These are phyloP conservation scores for Schrankia costaestrigalis DNA, from an alignment of 2,888 invertebrate species.

Conservation along the genomic window DNA sequence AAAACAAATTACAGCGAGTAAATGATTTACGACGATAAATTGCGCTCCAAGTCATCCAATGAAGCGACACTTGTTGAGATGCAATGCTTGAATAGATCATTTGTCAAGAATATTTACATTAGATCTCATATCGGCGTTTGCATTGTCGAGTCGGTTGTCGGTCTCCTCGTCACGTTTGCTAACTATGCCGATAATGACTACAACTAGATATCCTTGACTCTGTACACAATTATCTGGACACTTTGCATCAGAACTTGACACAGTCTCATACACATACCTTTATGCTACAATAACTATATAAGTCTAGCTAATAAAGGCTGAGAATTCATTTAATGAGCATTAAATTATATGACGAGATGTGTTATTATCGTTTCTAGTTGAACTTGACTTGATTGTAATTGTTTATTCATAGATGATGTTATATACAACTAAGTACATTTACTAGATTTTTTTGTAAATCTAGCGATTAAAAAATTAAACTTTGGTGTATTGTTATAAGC, in stretches of 20 bases:
- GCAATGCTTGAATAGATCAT: conserved; percentile 15
- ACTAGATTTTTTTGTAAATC: too few relatives aligned
- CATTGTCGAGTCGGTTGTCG: conserved; percentile 24
- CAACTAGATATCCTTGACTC: conserved; percentile 73
- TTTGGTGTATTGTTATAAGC: too few relatives aligned
- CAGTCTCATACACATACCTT: conserved; percentile 35
- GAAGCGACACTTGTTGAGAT: conserved; percentile 3
- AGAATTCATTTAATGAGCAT: conserved; percentile 62
- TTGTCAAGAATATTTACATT: conserved; percentile 16
- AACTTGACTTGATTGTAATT: conserved; percentile 59
- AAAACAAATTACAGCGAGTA: conserved; percentile 8
- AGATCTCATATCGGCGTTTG: conserved; percentile 22
- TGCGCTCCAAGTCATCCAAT: conserved; percentile 8
- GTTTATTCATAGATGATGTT: conserved; percentile 27
- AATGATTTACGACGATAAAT: conserved; percentile 16
- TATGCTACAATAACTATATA: conserved; percentile 34
- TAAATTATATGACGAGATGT: conserved; percentile 56
- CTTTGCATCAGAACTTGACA: conserved; percentile 69
- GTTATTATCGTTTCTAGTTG: conserved; percentile 61
- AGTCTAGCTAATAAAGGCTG: conserved; percentile 34
- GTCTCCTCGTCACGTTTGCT: conserved; percentile 33
- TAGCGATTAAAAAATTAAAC: too few relatives aligned
- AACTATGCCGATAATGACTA: conserved; percentile 47
- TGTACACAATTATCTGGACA: conserved; percentile 73
- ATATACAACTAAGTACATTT: too few relatives aligned